Evolutionary conservation across 2,888 invertebrate genomes (phyloP).

Genomic region (Leuctra nigra): DNA sequence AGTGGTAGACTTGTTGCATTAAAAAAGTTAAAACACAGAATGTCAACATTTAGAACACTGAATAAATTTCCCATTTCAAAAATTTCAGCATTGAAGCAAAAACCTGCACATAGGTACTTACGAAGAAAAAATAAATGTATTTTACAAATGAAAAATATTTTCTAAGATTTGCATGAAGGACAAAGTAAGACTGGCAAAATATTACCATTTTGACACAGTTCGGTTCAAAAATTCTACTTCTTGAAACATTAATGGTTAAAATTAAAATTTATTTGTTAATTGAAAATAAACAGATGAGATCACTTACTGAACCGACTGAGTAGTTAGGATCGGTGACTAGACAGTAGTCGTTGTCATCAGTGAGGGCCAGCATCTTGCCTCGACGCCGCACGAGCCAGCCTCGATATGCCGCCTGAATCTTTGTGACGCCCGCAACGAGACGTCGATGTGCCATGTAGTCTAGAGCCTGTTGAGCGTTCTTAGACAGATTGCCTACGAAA

Average conservation of each 20-base stretch:
- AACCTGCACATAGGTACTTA: no score
- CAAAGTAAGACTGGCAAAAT: conserved; percentile 23
- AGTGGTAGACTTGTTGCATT: no score
- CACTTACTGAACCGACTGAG: no score
- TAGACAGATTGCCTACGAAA: no score
- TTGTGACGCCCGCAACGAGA: conserved; percentile 64
- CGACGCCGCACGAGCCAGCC: conserved; percentile 74
- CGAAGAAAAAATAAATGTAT: neutral
- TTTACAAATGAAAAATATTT: neutral
- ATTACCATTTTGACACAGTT: neutral
- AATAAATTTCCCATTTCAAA: no score
- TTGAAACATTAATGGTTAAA: neutral
- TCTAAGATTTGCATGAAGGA: neutral
- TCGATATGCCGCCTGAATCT: conserved; percentile 83
- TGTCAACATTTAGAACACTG: no score
- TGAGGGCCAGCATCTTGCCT: no score
- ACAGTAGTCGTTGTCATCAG: no score
- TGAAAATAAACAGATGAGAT: no score
- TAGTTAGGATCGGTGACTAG: no score
- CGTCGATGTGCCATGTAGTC: conserved; percentile 29
- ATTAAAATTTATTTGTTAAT: neutral
- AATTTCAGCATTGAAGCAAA: no score
- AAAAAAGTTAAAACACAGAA: no score
- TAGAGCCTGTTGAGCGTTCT: neutral
- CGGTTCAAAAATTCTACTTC: neutral